Percentiles rank a stretch among this genome's conserved stretches.
phyloP scores from a whole-genome alignment of 2,113 vertebrate species.

The Neotoma lepida region DNA sequence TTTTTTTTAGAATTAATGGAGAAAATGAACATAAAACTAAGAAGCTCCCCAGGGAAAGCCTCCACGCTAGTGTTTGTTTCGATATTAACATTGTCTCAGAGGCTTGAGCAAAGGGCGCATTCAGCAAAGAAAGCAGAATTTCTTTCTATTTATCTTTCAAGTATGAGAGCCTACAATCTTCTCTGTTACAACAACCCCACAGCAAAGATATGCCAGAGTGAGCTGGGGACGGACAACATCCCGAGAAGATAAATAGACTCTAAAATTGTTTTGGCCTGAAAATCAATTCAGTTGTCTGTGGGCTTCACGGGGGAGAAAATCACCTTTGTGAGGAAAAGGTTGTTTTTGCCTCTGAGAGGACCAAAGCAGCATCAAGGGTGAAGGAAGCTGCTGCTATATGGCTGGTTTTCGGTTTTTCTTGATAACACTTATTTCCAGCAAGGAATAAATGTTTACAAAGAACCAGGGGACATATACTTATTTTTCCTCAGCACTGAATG shows the following conservation, averaged over 20 bases:
- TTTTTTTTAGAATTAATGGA: neutral
- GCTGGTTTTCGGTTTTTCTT: neutral
- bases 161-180: constrained; percentile 23
- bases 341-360: constrained; percentile 54
- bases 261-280: constrained; percentile 70
- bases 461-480: neutral
- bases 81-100: neutral
- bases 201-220: constrained; percentile 62
- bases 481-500: constrained; percentile 36
- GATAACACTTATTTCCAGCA: constrained; percentile 6
- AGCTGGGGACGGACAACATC: constrained; percentile 55
- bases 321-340: constrained; percentile 59
- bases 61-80: neutral
- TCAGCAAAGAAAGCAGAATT: constrained; percentile 14
- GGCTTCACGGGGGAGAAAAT: constrained; percentile 62
- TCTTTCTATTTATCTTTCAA: constrained; percentile 37
- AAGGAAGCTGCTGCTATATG: neutral
- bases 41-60: neutral
- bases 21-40: constrained; percentile 8
- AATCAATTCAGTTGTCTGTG: constrained; percentile 71
- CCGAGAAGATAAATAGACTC: constrained; percentile 67
- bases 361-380: constrained; percentile 9
- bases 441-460: constrained; percentile 35
- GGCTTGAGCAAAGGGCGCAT: neutral
- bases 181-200: constrained; percentile 50